phyloP scores from a whole-genome alignment of 2,888 invertebrate genomes.

The Lasioglossum zephyrum region DNA sequence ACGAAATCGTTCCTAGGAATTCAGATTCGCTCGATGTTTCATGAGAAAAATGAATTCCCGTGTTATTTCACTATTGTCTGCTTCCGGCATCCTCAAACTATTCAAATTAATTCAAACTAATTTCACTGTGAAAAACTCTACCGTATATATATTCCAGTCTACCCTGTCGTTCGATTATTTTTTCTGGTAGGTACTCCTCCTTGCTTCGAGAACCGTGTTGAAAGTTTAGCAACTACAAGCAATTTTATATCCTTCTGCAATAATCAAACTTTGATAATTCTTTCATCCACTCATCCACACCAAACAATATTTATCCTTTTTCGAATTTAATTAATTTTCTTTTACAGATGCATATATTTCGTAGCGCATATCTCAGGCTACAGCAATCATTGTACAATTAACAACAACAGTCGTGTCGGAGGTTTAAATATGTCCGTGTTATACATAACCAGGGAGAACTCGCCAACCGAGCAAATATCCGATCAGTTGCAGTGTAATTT shows the following conservation, averaged over 20 bases:
- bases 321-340: too few species aligned
- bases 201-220: not conserved
- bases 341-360: too few species aligned
- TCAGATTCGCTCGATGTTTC: not conserved
- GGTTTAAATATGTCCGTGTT: not conserved
- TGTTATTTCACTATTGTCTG: not conserved
- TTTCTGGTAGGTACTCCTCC: not conserved
- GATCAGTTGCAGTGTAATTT: not conserved
- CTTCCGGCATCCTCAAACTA: not conserved
- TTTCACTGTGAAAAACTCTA: not conserved
- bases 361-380: not conserved
- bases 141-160: not conserved
- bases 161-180: not conserved
- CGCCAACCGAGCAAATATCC: not conserved
- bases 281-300: too few species aligned
- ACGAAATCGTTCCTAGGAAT: conserved; percentile 14
- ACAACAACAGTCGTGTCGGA: not conserved
- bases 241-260: not conserved
- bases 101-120: conserved; percentile 7
- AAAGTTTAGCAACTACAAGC: not conserved
- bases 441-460: not conserved
- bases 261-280: too few species aligned
- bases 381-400: not conserved
- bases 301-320: too few species aligned
- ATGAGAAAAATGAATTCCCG: not conserved